phyloP scores from a whole-genome alignment of 2,113 vertebrate species.

The Todiramphus saurophagus region DNA sequence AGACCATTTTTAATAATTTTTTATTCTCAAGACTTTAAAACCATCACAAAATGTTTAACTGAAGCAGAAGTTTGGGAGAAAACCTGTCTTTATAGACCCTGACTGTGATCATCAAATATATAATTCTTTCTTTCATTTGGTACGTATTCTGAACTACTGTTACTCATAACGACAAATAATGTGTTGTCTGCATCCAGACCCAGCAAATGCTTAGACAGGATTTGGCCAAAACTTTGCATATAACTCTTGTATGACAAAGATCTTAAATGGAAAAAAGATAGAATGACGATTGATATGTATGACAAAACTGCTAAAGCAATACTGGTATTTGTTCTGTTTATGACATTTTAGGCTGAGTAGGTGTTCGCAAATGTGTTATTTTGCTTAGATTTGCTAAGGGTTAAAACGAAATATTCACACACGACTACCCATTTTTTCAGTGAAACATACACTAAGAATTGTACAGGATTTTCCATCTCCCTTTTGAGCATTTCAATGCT shows the following conservation, averaged over 20 bases:
- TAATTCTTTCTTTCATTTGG: neutral
- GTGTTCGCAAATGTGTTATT: neutral
- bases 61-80: neutral
- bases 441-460: slow-evolving; percentile 38
- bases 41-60: neutral
- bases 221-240: neutral
- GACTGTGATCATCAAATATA: neutral
- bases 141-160: neutral
- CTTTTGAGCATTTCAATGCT: slow-evolving; percentile 33
- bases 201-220: neutral
- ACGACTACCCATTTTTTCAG: slow-evolving; percentile 6
- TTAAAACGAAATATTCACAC: slow-evolving; percentile 49
- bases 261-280: neutral
- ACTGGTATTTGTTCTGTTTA: neutral
- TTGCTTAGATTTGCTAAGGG: neutral
- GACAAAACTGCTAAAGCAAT: neutral
- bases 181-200: neutral
- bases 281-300: neutral
- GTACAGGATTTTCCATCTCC: slow-evolving; percentile 8
- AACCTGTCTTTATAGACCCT: neutral
- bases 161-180: neutral
- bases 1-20: neutral
- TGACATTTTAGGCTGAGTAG: neutral
- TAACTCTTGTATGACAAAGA: neutral
- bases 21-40: neutral